Evolutionary conservation across 2,888 invertebrate species (phyloP), one percentile per base, ranked within the genome.

Genomic region (Tuta absoluta): DNA sequence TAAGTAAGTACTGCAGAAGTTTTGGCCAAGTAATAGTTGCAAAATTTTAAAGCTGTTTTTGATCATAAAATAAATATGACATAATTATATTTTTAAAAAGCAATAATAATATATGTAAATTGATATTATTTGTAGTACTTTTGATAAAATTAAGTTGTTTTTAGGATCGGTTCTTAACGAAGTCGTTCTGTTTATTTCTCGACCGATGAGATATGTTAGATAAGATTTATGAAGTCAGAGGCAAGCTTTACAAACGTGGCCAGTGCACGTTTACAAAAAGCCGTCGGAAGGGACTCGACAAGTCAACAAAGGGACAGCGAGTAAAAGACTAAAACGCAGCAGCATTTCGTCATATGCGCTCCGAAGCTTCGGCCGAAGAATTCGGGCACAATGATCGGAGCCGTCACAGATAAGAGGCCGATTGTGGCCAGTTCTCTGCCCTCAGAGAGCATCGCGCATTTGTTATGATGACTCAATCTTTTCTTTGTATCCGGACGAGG

Each of bases 401-500:
- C 87, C 87, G 85, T 88, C 89, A 86, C 85, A 89, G 89, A 89
- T 89, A 88, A 89, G 81, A 81, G 77, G 74, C 79, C 84, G 87
- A 89, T 87, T 89, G 88, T 87, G 73, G 79, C 78, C 80, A 85
- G 86, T 86, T 86, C 84, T 75, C 78, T 83, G 84, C 80, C 81
- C 84, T 82, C 80, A 72, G 80, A 85, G 81, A 79, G 80, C 33
- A 78, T 78, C 82, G 82, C 80, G 84, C 86, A 89, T 91, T 89
- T 91, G 90, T 91, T 91, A 87, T 89, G 90, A 91, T 91, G 91
- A 91, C 89, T 91, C 88, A 87, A 90, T 91, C 79, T 82, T 91
- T 91, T 84, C 88, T 89, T 91, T 91, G 86, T 88, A 74, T 74
- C 70, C 72, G 69, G 72, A 74, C 71, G 73, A 81, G 81, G 79